Evolutionary conservation across 2,888 invertebrate genomes (phyloP), one percentile per base, ranked within the genome.

Genomic region (Drosophila dives): DNA sequence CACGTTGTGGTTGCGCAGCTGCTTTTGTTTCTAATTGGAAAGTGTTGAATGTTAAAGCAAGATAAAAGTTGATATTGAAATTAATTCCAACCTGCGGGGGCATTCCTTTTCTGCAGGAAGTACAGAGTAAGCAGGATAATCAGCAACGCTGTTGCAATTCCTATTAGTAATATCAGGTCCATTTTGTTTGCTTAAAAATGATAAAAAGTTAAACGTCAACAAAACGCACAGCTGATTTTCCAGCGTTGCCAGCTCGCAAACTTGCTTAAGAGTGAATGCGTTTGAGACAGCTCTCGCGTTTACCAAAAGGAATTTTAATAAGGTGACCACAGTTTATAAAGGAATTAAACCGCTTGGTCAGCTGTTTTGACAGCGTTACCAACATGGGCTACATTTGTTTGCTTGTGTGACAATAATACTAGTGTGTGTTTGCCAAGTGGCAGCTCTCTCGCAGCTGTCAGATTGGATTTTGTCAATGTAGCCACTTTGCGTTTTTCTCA

Each of bases 151-250:
- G 91, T 84, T 34, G 94, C 94, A 72, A 94, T 87, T 6, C 93
- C 93, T 72, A 93, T 89, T 69, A 94, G 85, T 58, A 94, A 32
- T 26, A 93, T 90, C 69, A 94, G 85, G 84, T 94, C 94, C 94
- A 94, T 94, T 80, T 70, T 29, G 29, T 77, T 69, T 66, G 40
- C 20, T 42, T 10, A 63, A 54, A 45, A 61, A 67, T 70, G 63
- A 33, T 53, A 73, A 71, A 83, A 79, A 75, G 72, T 72, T 70
- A 86, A 90, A 92, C 90, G 91, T 91, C 92, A 92, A 89, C 87
- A 84, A 81, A 77, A 40, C 42, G 26, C 38, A 49, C 86, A 83
- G 80, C 77, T 83, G 86, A 64, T 75, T 34, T 5, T 2, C 5
- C 8, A 62, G 73, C 23, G 81, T 38, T 81, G 73, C 81, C 86